Evolutionary conservation across 2,888 invertebrate species (phyloP), one percentile per base, ranked within the genome.

Genomic region (Plebejus argus): DNA sequence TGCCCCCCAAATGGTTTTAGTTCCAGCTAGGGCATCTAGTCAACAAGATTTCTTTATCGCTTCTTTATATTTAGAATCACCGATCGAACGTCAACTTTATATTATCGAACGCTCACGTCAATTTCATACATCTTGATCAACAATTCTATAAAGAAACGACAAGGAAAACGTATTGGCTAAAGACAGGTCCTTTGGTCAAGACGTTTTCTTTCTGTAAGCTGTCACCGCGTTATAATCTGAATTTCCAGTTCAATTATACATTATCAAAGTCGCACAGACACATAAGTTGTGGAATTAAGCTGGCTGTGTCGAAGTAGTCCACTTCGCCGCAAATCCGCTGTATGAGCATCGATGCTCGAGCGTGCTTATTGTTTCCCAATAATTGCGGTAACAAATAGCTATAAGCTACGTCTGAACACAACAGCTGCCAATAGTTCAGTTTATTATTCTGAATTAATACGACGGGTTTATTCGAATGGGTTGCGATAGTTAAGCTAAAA

Each of bases 291-390:
- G 20, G 8, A 56, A n/a, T 56, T 56, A 56, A 76, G 66, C 66
- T 66, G 20, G 15, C 28, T 66, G 66, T 28, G 66, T 66, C 6
- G 12, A 66, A 66, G 66, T 66, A 33, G 10, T 35, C 71, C 23
- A 35, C 66, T 66, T 66, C 20, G 71, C 20, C 35, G 39, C 35
- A 71, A 71, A 71, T 39, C 71, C 39, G 71, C 39, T 10, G 39
- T n/a, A 12, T 23, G 61, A 28, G 28, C 2, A 28, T 28, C n/a
- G 28, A 61, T 12, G 10, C 23, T 23, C 70, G 70, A 70, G 70
- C 71, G 71, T 39, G 71, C 71, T 71, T 71, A 71, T 71, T 71
- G 71, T 71, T 71, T 71, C 39, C 71, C 71, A 20, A 71, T 71
- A 39, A 35, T 71, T 39, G 39, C 71, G 39, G 71, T 66, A 66